Evolutionary conservation across 2,888 invertebrate species (phyloP), one percentile per base, ranked within the genome.

Genomic region (Hirtodrosophila confusa): DNA sequence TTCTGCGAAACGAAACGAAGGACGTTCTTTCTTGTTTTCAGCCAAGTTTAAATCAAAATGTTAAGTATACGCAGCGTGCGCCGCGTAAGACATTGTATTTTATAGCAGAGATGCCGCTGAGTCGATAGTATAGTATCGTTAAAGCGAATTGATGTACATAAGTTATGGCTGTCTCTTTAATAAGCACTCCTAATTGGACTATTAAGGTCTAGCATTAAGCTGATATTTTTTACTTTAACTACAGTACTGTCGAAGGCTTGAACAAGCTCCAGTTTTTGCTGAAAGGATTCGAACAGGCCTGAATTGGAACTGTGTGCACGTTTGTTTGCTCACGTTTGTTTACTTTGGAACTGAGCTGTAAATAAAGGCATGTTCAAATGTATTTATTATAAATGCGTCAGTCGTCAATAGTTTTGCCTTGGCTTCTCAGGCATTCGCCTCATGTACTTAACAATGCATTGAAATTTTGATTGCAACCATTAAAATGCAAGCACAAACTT

Each of bases 401-500:
- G 47, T 50, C 40, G 51, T 48, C 43, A 35, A 53, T 54, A 58
- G 53, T 39, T 60, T 74, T 48, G 67, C 72, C 69, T 66, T 64
- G 75, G 60, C 61, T 76, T 76, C 71, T 45, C 53, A n/a, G 54
- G 29, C 48, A 65, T 58, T 27, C 79, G 55, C 55, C 65, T 56
- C 70, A 51, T 70, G 71, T 49, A 48, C 35, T 58, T 66, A 79
- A 75, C 86, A 86, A 74, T 86, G 78, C 80, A 84, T 83, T 71
- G 60, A 74, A 83, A 83, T 86, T 80, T 80, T 86, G 83, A 84
- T 82, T 86, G 84, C 82, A 74, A 64, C 71, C 80, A 82, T 86
- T 86, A 83, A 82, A 80, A 80, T 86, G 78, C 80, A 72, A 66
- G 80, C 66, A 48, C 57, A 68, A 67, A 49, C 86, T 79, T 75